Percentiles rank a stretch among this genome's conserved stretches.
These are phyloP conservation scores for Willowsia nigromaculata DNA, from an alignment of 2,888 invertebrate species.

Conservation along the genomic window DNA sequence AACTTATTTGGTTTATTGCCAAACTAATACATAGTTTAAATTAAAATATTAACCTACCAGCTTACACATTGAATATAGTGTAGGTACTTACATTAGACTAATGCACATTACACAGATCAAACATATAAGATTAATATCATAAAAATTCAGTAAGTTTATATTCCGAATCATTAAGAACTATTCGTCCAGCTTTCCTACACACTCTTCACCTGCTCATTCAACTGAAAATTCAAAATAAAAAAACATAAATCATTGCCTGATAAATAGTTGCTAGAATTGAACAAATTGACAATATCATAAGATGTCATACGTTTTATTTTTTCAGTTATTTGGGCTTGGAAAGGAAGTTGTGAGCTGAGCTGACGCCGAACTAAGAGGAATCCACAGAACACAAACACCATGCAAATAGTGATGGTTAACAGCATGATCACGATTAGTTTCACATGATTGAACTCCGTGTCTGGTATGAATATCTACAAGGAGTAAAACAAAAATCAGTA, in stretches of 20 bases:
- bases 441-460: constrained; percentile 68
- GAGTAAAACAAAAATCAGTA: background rate
- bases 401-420: constrained; percentile 71
- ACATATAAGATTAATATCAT: too few species aligned
- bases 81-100: too few species aligned
- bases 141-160: too few species aligned
- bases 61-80: too few species aligned
- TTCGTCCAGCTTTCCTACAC: too few species aligned
- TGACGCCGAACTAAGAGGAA: constrained; percentile 69
- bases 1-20: too few species aligned
- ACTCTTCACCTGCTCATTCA: constrained; percentile 9
- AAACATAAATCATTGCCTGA: background rate
- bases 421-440: constrained; percentile 72
- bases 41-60: too few species aligned
- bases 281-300: background rate
- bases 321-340: background rate
- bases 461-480: constrained; percentile 5
- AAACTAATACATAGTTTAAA: too few species aligned
- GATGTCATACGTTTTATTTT: constrained; percentile 22
- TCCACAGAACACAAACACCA: constrained; percentile 73
- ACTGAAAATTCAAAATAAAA: constrained; percentile 43
- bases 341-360: constrained; percentile 63
- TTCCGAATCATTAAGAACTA: too few species aligned
- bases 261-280: background rate
- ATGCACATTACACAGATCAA: too few species aligned